phyloP scores from a whole-genome alignment of 2,888 invertebrate genomes.

The Yponomeuta plumbellus region DNA sequence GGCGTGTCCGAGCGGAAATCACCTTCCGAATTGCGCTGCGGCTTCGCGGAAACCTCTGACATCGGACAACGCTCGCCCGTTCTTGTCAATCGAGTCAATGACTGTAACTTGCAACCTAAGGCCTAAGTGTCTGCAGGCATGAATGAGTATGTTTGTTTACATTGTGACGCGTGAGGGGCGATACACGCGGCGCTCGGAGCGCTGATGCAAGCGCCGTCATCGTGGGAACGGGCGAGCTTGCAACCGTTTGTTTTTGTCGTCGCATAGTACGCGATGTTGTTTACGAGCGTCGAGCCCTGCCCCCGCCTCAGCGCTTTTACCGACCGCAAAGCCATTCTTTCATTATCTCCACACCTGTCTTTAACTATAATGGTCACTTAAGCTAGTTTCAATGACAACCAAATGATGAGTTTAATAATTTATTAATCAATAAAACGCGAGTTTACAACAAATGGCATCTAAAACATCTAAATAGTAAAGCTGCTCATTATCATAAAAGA shows the following conservation, averaged over 20 bases:
- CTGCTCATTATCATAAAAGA: constrained; percentile 56
- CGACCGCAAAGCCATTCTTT: background rate
- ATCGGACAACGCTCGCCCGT: background rate
- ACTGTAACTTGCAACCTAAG: constrained; percentile 8
- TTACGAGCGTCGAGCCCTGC: background rate
- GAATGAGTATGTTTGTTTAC: constrained; percentile 11
- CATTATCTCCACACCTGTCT: background rate
- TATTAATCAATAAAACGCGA: constrained; percentile 69
- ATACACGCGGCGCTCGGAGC: background rate
- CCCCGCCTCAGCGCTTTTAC: background rate
- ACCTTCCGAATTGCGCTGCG: background rate
- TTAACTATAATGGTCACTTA: background rate
- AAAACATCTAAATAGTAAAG: constrained; percentile 74
- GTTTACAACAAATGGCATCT: constrained; percentile 75
- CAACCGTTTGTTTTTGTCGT: constrained; percentile 1
- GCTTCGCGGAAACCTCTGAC: constrained; percentile 7
- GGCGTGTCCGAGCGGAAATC: constrained; percentile 4
- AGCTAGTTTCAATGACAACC: constrained; percentile 1
- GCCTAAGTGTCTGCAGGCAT: constrained; percentile 2
- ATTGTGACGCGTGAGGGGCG: background rate
- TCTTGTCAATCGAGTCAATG: background rate
- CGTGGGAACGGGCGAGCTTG: constrained; percentile 9
- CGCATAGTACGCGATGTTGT: background rate
- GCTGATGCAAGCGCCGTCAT: background rate
- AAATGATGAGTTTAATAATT: constrained; percentile 33